A percentile compares a stretch with the other conserved stretches of the same genome.
phyloP scores from a whole-genome alignment of 2,888 invertebrate species.

The Crepidodera aurea region DNA sequence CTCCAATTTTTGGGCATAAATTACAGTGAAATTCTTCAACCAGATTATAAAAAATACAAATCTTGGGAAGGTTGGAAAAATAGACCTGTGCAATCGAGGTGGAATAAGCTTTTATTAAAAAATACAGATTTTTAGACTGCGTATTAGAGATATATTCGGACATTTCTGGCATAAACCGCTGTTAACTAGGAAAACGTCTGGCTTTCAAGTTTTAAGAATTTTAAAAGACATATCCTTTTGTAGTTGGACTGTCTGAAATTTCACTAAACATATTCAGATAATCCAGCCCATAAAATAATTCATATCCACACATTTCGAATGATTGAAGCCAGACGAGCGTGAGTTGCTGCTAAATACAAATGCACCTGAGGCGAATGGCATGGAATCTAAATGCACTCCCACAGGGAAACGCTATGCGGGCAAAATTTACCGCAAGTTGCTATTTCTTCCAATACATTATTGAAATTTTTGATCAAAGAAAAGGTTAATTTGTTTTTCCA shows the following conservation, averaged over 20 bases:
- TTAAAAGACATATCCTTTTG: neutral
- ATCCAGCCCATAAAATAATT: conserved; percentile 18
- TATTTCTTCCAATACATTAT: conserved; percentile 6
- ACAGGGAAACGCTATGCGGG: conserved; percentile 6
- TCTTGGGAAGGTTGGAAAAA: too few species aligned
- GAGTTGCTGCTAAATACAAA: conserved; percentile 15
- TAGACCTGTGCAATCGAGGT: too few species aligned
- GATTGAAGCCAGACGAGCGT: conserved; percentile 21
- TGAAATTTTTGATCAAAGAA: conserved; percentile 5
- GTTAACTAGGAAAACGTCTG: neutral
- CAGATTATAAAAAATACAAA: too few species aligned
- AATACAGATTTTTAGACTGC: too few species aligned
- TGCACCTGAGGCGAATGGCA: conserved; percentile 15
- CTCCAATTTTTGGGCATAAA: too few species aligned
- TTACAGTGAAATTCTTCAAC: too few species aligned
- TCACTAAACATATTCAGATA: conserved; percentile 8
- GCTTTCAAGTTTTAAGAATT: neutral
- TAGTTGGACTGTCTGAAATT: neutral
- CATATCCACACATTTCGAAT: conserved; percentile 24
- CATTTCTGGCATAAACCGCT: too few species aligned
- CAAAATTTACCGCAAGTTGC: conserved; percentile 8
- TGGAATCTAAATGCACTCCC: conserved; percentile 11
- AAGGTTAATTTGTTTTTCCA: conserved; percentile 6
- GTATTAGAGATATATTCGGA: too few species aligned
- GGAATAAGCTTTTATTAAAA: too few species aligned